Base-by-base conservation (phyloP, 1,140 invertebrate genomes). In the Cydia pomonella region DNA sequence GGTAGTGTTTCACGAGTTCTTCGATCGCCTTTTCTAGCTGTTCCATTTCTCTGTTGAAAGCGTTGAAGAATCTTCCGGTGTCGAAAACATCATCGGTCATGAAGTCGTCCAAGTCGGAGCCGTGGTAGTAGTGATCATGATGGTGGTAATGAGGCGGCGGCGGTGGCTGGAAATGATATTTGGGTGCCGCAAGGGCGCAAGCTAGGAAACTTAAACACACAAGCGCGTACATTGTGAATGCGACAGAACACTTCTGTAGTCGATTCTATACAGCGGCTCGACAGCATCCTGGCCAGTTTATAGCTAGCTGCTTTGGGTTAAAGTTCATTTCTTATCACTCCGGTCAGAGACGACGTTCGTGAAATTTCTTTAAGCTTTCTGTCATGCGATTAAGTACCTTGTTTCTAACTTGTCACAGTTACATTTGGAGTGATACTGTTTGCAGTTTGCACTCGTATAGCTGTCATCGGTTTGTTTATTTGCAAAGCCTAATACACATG, bases 21-120 rank as follows among this genome's bases (percentile, higher is more conserved):
- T 71, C 73, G 0, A 86, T 10, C 73, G 83, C 77, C 10, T 75
- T 44, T 12, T 87, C 83, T 2, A 87, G 23, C n/a, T 77, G 63
- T 10, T 41, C 59, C 69, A 87, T 41, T 69, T 86, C 82, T 3
- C 23, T 76, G 2, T 74, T 71, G 1, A 87, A 29, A 3, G 84
- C 77, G 0, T 53, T 16, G 84, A 83, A 87, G 73, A 87, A 86
- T 0, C 69, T 66, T 9, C 64, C n/a, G 1, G 85, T 84, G 74
- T 87, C 83, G 76, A 87, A 87, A 0, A 85, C 33, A 33, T 77
- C 62, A 3, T 80, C 77, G 10, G 53, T 33, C 23, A 81, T 75
- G 64, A 33, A 18, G 16, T 29, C 47, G n/a, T 13, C 73, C 59
- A 72, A 33, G 10, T 38, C 21, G 62, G 72, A 38, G 6, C 72